Evolutionary conservation across 2,888 invertebrate genomes (phyloP), one percentile per base, ranked within the genome.

Genomic region (Halictus quadricinctus): DNA sequence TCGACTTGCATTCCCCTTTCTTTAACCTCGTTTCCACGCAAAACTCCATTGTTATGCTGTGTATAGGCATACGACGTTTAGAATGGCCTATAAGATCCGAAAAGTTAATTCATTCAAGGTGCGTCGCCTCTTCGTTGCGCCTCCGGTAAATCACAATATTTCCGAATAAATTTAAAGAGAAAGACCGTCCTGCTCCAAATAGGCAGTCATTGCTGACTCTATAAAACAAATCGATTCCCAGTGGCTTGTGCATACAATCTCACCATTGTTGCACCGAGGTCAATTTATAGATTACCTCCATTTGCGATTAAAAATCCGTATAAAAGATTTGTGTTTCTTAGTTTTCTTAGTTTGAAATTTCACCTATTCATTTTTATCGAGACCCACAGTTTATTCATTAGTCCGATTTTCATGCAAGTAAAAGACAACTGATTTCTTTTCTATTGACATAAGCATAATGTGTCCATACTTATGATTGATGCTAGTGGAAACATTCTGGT

Each of bases 21-120:
- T 88, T 90, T 81, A 91, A 87, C 90, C 90, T 88, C 81, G 72
- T 90, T 90, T 90, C 88, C 88, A 89, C 83, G 85, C 75, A 86
- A 85, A 88, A 87, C 79, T 83, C 78, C 81, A 90, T 90, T 90
- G 83, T 90, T 91, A 88, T 88, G 90, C 88, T 78, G 84, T 70
- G 80, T 84, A 74, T 81, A 80, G 64, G 41, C 76, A 50, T 78
- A 43, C 50, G n/a, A 66, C 72, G 84, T 84, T 74, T 83, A 80
- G 86, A 84, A 76, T 58, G 78, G 54, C 21, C 81, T 78, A 70
- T 60, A 79, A 72, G 77, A 80, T 81, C 83, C 76, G 76, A 83
- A 85, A 90, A 73, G 76, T 80, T 89, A 87, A 90, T 88, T 87
- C 76, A 88, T 85, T 90, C 78, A 73, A 7, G 21, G 85, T 83